Percentiles rank a stretch among this genome's conserved stretches.
phyloP scores from a whole-genome alignment of 1,140 invertebrate genomes.

The Papilio aristodemus region DNA sequence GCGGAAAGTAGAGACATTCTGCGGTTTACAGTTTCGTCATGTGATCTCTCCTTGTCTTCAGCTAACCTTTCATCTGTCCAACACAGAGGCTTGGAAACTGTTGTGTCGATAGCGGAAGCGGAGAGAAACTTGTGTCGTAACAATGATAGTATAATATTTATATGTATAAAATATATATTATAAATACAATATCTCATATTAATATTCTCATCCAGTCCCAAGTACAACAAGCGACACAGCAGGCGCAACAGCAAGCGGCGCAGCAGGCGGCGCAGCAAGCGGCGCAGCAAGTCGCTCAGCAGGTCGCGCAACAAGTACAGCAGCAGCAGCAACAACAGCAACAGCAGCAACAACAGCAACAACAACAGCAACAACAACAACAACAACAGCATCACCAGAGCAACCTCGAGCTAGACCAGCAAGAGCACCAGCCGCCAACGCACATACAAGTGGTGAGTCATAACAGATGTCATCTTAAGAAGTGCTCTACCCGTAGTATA shows the following conservation, averaged over 20 bases:
- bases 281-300: slow-evolving; percentile 57
- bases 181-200: too few species aligned
- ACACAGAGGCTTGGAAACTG: too few species aligned
- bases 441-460: slow-evolving; percentile 64
- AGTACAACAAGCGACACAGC: slow-evolving; percentile 43
- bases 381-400: slow-evolving; percentile 63
- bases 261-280: slow-evolving; percentile 56
- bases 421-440: slow-evolving; percentile 61
- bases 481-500: too few species aligned
- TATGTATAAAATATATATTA: too few species aligned
- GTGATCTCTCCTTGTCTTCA: too few species aligned
- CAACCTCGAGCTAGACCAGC: slow-evolving; percentile 56
- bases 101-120: too few species aligned
- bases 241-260: slow-evolving; percentile 47
- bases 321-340: slow-evolving; percentile 61
- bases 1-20: too few species aligned
- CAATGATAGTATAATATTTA: too few species aligned
- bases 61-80: too few species aligned
- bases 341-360: slow-evolving; percentile 49
- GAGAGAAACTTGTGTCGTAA: too few species aligned
- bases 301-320: slow-evolving; percentile 58
- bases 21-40: too few species aligned
- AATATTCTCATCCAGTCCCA: slow-evolving; percentile 47
- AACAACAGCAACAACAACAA: slow-evolving; percentile 42
- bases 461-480: neutral